Percentiles rank a stretch among this genome's conserved stretches.
Conservation (phyloP, 2,113 vertebrate species). For the Strigops habroptila region DNA sequence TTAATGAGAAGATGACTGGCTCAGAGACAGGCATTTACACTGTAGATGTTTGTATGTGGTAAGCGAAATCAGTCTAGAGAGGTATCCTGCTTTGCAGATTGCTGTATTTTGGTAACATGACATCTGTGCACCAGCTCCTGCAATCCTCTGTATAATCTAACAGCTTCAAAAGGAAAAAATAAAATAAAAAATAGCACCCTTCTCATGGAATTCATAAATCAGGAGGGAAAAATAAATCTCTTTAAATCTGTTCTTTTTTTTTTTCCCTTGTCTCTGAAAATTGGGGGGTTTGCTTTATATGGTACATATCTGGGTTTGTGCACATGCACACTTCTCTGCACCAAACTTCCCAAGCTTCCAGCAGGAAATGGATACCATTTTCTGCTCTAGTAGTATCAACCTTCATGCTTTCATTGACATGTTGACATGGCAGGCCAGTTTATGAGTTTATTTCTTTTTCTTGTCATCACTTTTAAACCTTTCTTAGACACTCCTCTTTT, state of each 20-base stretch:
- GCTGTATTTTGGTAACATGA: background rate
- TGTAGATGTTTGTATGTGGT: background rate
- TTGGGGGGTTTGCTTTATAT: background rate
- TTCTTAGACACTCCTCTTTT: background rate
- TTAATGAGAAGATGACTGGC: background rate
- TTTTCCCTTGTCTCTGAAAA: background rate
- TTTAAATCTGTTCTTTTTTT: background rate
- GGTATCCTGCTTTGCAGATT: background rate
- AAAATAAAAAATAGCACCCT: background rate
- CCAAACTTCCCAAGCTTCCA: background rate
- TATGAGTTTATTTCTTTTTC: background rate
- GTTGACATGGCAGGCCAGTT: background rate
- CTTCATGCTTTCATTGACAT: background rate
- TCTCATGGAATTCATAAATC: background rate
- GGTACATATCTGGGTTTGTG: background rate
- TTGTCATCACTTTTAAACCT: background rate
- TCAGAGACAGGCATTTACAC: background rate
- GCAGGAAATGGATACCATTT: background rate
- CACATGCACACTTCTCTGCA: background rate
- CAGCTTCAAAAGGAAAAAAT: background rate
- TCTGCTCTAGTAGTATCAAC: background rate
- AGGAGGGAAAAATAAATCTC: background rate
- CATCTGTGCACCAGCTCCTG: background rate
- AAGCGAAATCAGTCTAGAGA: background rate
- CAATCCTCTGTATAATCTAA: background rate